A percentile compares a stretch with the other conserved stretches of the same genome.
Evolutionary conservation across 2,797 vertebrate species (phyloP).

Genomic region (Scyliorhinus canicula): DNA sequence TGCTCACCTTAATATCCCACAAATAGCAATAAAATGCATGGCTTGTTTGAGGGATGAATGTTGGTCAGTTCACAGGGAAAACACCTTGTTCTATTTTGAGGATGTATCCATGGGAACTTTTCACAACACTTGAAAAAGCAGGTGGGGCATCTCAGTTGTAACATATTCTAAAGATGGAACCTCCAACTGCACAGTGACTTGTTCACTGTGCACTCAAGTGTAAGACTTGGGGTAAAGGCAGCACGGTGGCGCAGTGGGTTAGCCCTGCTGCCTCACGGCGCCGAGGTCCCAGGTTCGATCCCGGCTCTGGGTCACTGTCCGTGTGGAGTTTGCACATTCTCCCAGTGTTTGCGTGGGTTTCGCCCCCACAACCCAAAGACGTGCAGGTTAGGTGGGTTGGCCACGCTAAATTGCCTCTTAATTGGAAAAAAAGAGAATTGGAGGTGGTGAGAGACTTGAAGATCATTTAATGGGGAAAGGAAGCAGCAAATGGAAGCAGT

Average conservation of each 20-base stretch:
- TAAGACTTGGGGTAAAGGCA: too few species aligned
- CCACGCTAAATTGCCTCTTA: too few species aligned
- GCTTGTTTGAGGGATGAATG: neutral
- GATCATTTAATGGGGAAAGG: neutral
- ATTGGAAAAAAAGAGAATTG: too few species aligned
- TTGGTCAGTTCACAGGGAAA: neutral
- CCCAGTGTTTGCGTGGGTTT: too few species aligned
- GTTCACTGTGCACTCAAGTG: too few species aligned
- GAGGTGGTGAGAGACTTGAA: neutral
- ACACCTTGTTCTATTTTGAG: neutral
- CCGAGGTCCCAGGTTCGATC: too few species aligned
- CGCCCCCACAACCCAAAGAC: too few species aligned
- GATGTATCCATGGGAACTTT: neutral
- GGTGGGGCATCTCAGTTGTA: neutral
- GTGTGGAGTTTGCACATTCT: too few species aligned
- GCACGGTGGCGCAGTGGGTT: too few species aligned
- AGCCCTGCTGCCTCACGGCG: too few species aligned
- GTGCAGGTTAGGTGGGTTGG: too few species aligned
- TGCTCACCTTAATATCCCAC: neutral
- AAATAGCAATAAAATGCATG: neutral
- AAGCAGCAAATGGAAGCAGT: neutral
- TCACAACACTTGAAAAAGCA: neutral
- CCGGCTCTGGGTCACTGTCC: too few species aligned
- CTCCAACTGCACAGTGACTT: neutral
- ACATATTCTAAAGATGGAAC: neutral